Base-by-base conservation (phyloP, 2,113 vertebrate species). In the Mugil cephalus region DNA sequence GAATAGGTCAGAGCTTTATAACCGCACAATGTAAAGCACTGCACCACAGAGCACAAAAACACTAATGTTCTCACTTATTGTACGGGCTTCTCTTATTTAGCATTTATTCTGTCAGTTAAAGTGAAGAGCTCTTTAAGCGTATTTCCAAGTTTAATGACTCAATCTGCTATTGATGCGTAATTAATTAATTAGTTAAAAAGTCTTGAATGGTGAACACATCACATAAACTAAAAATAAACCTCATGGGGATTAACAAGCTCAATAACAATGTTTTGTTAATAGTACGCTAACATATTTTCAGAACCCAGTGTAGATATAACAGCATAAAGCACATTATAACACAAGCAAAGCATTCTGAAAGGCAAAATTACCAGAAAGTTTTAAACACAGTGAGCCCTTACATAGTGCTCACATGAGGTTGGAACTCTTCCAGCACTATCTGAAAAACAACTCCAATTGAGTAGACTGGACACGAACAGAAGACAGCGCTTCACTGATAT, bases 361-460 rank as follows among this genome's bases (percentile, higher is more conserved):
- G 15, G 45, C 12, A 40, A 73, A 70, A 53, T 30, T 10, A 19
- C 21, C 15, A 7, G 3, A 18, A 59, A 47, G 56, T 45, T 63
- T 66, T 7, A 34, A 42, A 66, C 18, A 55, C 1, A 40, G n/a
- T 18, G 39, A 69, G 24, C 19, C n/a, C 12, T 82, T 52, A 40
- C 10, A 66, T 6, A 17, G 10, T 2, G 39, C 52, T 72, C 54
- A 66, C 7, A 40, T 62, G 43, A 55, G 21, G 11, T 14, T 38
- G 10, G 42, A 64, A 39, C 30, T 47, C 13, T 59, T 74, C 45
- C 21, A 48, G 14, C 1, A 0, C 17, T 30, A 55, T 55, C 36
- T 35, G 35, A 38, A 61, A 48, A 34, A 48, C 19, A 19, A 7
- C 8, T 54, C 35, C 17, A 48, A 52, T 66, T 58, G 43, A 66